Evolutionary conservation across 2,888 invertebrate species (phyloP).

Genomic region (Calliphora vomitoria): DNA sequence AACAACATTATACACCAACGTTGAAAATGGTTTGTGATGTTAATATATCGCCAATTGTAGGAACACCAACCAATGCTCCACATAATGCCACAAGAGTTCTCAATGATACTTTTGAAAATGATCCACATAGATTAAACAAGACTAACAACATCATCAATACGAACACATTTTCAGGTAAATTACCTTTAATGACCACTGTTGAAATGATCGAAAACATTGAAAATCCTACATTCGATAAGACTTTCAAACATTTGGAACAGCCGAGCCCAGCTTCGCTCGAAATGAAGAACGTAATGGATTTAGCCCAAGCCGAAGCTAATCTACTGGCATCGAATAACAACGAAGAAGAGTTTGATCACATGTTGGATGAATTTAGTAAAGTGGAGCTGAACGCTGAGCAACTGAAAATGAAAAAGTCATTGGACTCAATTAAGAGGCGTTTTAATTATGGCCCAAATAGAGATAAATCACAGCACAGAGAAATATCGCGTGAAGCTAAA

Average conservation of each 20-base stretch:
- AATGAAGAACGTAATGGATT: conserved; percentile 80
- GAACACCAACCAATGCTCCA: conserved; percentile 60
- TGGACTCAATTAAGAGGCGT: conserved; percentile 83
- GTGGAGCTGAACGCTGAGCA: conserved; percentile 81
- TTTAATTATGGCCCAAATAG: conserved; percentile 77
- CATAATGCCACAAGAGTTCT: conserved; percentile 74
- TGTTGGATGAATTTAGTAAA: conserved; percentile 81
- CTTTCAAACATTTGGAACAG: conserved; percentile 60
- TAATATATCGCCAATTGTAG: conserved; percentile 82
- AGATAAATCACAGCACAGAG: conserved; percentile 59
- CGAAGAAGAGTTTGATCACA: conserved; percentile 83
- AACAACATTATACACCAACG: conserved; percentile 79
- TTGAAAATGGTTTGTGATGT: conserved; percentile 78
- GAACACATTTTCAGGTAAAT: no score
- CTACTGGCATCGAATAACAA: conserved; percentile 80
- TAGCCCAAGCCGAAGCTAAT: conserved; percentile 81
- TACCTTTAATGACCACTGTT: conserved; percentile 74
- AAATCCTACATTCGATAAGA: conserved; percentile 79
- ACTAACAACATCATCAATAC: no score
- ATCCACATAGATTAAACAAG: conserved; percentile 53
- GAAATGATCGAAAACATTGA: conserved; percentile 80
- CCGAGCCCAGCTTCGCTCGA: conserved; percentile 76
- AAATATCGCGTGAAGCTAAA: conserved; percentile 75
- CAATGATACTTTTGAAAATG: conserved; percentile 78
- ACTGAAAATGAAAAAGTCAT: conserved; percentile 83